Conservation (phyloP, 2,888 invertebrate genomes). For the Azorinus chamasolen region DNA sequence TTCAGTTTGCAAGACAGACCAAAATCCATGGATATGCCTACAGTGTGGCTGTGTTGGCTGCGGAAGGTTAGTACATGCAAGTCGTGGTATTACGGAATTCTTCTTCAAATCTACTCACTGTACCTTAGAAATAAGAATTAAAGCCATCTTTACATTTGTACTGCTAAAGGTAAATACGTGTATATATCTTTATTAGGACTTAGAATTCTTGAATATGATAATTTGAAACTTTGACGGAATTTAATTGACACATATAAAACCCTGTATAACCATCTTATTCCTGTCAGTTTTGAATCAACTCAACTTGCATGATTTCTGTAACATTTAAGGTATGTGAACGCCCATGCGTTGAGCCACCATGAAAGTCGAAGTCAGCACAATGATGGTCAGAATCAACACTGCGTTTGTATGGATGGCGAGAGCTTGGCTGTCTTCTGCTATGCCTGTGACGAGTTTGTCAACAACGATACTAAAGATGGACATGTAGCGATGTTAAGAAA, state of each 20-base stretch:
- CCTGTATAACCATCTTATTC: no score
- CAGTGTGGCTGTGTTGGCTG: constrained; percentile 92
- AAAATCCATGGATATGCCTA: constrained; percentile 93
- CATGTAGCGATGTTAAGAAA: constrained; percentile 83
- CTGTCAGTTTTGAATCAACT: no score
- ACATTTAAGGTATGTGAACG: constrained; percentile 89
- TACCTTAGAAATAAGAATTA: neutral
- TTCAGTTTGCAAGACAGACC: constrained; percentile 85
- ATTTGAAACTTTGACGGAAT: no score
- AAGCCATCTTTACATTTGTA: neutral
- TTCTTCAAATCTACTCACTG: neutral
- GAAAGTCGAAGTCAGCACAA: constrained; percentile 86
- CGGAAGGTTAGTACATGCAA: constrained; percentile 87
- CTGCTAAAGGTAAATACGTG: no score
- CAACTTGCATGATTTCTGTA: no score
- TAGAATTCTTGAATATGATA: no score
- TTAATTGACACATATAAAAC: no score
- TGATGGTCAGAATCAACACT: constrained; percentile 88
- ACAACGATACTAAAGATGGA: constrained; percentile 89
- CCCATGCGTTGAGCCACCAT: constrained; percentile 92
- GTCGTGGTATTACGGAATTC: no score
- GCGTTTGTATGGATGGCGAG: constrained; percentile 92
- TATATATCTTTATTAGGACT: no score
- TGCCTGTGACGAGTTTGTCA: constrained; percentile 93
- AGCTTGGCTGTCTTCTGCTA: constrained; percentile 91